These are phyloP conservation scores for Spinus olivaceus DNA, from an alignment of 2,797 vertebrate genomes.

Conservation along the genomic window DNA sequence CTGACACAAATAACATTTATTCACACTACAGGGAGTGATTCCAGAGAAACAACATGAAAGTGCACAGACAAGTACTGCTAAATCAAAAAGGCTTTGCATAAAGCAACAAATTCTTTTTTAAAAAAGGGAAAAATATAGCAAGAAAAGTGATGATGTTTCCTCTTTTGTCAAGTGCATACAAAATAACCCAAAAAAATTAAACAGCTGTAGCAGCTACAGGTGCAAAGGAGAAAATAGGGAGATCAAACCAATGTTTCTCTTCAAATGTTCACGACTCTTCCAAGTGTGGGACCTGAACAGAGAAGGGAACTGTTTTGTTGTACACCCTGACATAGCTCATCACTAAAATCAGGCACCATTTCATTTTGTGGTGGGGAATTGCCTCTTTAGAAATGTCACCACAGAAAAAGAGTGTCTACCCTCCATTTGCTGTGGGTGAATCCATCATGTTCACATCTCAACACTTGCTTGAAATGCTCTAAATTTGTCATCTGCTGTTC, in stretches of 20 bases:
- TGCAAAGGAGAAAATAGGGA: not conserved
- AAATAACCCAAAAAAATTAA: not conserved
- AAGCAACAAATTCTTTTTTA: not conserved
- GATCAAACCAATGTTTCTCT: not conserved
- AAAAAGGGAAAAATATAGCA: not conserved
- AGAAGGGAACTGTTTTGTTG: not conserved
- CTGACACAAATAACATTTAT: constrained; percentile 44
- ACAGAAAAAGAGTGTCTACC: not conserved
- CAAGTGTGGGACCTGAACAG: not conserved
- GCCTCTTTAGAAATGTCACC: not conserved
- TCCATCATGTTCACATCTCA: not conserved
- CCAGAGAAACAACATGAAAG: not conserved
- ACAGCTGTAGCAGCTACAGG: not conserved
- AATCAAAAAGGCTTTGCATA: constrained; percentile 1
- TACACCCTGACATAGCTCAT: not conserved
- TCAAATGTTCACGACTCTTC: not conserved
- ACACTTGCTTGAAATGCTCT: not conserved
- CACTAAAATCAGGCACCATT: not conserved
- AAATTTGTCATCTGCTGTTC: not conserved
- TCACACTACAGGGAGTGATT: constrained; percentile 39
- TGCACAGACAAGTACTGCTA: not conserved
- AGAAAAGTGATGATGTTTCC: not conserved
- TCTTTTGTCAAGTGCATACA: not conserved
- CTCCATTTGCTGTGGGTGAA: not conserved
- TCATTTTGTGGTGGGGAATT: not conserved